Evolutionary conservation across 2,113 vertebrate species (phyloP).

Genomic region (Eptesicus fuscus): DNA sequence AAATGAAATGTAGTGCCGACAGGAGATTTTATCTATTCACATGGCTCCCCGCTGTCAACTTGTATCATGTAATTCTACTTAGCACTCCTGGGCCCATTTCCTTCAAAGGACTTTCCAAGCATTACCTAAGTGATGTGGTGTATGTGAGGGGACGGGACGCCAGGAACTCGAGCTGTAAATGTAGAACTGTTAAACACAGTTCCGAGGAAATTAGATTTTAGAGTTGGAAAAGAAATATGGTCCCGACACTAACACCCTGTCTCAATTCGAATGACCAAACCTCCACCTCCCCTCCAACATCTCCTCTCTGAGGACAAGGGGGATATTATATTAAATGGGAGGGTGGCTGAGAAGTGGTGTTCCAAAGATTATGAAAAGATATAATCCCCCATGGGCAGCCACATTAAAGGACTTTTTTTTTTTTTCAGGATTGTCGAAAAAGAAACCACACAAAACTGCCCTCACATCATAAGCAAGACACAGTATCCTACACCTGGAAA

Average conservation of each 20-base stretch:
- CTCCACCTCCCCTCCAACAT: neutral
- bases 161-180: conserved; percentile 51
- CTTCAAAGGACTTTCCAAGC: conserved; percentile 68
- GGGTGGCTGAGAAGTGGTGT: neutral
- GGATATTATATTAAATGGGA: conserved; percentile 51
- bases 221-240: conserved; percentile 64
- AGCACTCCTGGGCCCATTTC: conserved; percentile 70
- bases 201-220: conserved; percentile 72
- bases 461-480: neutral
- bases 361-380: conserved; percentile 52
- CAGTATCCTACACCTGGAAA: neutral
- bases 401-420: neutral
- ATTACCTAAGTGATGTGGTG: conserved; percentile 69
- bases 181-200: conserved; percentile 46
- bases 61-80: conserved; percentile 66
- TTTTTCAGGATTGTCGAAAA: neutral
- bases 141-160: conserved; percentile 30
- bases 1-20: conserved; percentile 47
- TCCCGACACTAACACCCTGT: conserved; percentile 45
- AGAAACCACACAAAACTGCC: neutral
- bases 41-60: conserved; percentile 36
- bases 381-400: neutral
- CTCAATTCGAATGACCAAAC: conserved; percentile 42
- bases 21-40: conserved; percentile 62
- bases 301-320: conserved; percentile 45